Evolutionary conservation across 2,113 vertebrate species (phyloP).

Genomic region (Scopus umbretta): DNA sequence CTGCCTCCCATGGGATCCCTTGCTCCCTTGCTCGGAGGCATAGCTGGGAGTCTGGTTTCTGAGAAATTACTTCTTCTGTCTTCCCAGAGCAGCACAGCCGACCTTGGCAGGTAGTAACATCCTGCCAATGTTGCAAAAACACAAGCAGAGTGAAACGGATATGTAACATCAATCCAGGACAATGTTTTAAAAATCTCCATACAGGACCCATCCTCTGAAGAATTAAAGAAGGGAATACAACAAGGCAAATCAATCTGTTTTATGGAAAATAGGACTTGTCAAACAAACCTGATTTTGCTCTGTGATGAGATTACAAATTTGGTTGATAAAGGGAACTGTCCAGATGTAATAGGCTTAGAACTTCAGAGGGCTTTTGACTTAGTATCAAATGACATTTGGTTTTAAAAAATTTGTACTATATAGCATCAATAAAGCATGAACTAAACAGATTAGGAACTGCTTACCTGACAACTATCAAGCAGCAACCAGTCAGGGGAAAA

Average conservation of each 20-base stretch:
- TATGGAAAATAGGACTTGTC: slow-evolving; percentile 7
- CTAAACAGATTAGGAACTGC: not conserved
- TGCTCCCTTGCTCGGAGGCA: not conserved
- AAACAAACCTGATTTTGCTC: slow-evolving; percentile 23
- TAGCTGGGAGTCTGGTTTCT: not conserved
- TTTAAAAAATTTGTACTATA: not conserved
- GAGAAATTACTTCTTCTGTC: not conserved
- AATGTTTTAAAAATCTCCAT: not conserved
- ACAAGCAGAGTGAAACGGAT: not conserved
- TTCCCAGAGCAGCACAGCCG: not conserved
- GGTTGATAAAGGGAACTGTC: slow-evolving; percentile 39
- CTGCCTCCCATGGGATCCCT: not conserved
- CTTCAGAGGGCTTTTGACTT: not conserved
- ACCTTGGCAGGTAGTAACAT: fast-evolving
- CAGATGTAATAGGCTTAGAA: slow-evolving; percentile 23
- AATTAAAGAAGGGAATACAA: not conserved
- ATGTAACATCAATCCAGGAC: not conserved
- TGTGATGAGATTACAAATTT: slow-evolving; percentile 37
- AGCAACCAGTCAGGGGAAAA: not conserved
- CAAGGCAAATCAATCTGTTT: not conserved
- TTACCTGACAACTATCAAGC: not conserved
- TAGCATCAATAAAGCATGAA: not conserved
- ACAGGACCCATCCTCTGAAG: not conserved
- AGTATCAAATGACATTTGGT: not conserved
- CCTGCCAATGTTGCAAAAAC: not conserved